Conservation (phyloP, 1,140 invertebrate genomes). For the Heliconius himera region DNA sequence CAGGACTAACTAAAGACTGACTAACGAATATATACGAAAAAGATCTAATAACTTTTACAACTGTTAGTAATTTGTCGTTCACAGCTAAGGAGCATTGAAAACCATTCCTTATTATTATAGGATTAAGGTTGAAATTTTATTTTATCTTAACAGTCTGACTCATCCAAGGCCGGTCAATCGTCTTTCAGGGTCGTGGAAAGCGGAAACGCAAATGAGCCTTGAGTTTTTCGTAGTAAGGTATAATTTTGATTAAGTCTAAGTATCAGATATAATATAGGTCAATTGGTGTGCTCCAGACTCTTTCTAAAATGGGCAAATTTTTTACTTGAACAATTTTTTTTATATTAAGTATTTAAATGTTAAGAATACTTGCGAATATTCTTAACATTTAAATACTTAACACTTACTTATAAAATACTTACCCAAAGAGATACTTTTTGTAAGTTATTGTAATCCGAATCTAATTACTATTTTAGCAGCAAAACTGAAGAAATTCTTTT, state of each 20-base stretch:
- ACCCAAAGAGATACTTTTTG: too few species aligned
- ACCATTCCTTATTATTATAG: not conserved
- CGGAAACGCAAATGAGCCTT: not conserved
- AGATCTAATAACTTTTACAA: too few species aligned
- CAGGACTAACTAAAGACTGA: too few species aligned
- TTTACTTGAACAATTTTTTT: not conserved
- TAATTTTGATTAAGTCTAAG: not conserved
- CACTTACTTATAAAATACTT: too few species aligned
- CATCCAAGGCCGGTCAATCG: conserved; percentile 32
- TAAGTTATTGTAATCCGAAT: not conserved
- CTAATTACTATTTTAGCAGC: not conserved
- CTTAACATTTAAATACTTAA: too few species aligned
- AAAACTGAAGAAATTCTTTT: not conserved
- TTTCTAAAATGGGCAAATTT: not conserved
- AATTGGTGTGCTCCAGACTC: not conserved
- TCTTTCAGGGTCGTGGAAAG: conserved; percentile 16
- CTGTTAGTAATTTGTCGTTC: not conserved
- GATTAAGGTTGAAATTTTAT: not conserved
- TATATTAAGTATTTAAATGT: not conserved
- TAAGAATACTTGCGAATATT: not conserved
- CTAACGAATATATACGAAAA: too few species aligned
- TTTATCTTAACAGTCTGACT: conserved; percentile 11
- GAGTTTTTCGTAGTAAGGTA: not conserved
- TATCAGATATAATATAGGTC: not conserved
- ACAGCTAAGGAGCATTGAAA: not conserved